Conservation (phyloP, 2,113 vertebrate genomes). For the Myotis brandtii region DNA sequence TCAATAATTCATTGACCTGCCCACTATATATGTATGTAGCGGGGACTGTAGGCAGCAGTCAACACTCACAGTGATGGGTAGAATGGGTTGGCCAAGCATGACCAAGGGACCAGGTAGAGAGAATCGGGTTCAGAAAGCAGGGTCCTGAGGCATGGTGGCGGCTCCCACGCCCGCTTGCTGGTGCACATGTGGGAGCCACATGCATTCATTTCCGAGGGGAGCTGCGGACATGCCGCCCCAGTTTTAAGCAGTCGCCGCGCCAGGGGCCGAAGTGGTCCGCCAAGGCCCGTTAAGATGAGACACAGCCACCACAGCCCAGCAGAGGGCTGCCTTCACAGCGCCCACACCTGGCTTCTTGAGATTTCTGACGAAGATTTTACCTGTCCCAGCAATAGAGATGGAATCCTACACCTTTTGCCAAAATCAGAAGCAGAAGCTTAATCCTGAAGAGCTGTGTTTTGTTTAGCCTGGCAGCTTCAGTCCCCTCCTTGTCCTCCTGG, state of each 20-base stretch:
- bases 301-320: not conserved
- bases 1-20: not conserved
- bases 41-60: not conserved
- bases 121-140: not conserved
- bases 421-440: not conserved
- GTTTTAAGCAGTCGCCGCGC: not conserved
- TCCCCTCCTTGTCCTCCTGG: not conserved
- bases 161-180: not conserved
- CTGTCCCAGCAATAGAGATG: not conserved
- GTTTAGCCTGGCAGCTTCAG: not conserved
- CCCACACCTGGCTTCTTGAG: not conserved
- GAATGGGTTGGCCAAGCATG: not conserved
- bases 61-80: not conserved
- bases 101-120: not conserved
- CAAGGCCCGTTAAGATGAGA: not conserved
- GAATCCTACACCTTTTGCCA: not conserved
- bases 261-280: not conserved
- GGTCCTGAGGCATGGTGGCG: not conserved
- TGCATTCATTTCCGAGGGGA: not conserved
- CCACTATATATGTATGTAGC: not conserved
- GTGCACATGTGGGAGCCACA: fast-evolving
- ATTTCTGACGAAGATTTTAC: not conserved
- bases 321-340: not conserved
- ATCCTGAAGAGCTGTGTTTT: not conserved
- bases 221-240: not conserved